Evolutionary conservation across 2,797 vertebrate species (phyloP).

Genomic region (Natrix natrix): DNA sequence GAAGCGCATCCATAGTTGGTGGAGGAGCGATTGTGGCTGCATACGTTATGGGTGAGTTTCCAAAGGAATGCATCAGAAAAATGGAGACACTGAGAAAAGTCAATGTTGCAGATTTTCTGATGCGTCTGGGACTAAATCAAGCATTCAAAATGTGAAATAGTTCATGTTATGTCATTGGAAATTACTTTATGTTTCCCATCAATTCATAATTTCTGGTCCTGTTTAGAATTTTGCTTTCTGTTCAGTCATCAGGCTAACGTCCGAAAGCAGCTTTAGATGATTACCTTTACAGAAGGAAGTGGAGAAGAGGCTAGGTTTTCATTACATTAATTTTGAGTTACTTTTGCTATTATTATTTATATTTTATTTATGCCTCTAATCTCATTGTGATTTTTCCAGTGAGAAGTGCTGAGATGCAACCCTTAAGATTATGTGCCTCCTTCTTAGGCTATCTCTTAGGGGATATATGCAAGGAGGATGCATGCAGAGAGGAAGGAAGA

Average conservation of each 20-base stretch:
- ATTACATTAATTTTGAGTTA: background rate
- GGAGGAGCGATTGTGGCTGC: background rate
- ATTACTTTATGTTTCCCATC: conserved; percentile 11
- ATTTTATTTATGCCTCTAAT: background rate
- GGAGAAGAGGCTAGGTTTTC: background rate
- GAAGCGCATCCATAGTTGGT: conserved; percentile 17
- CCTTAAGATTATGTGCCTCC: background rate
- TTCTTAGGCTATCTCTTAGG: background rate
- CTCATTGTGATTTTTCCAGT: background rate
- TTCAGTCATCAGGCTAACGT: background rate
- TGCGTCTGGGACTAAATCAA: conserved; percentile 19
- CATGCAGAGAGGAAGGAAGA: background rate
- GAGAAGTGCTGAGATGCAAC: background rate
- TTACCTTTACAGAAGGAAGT: background rate
- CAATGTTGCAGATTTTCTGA: conserved; percentile 10
- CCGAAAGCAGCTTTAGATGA: background rate
- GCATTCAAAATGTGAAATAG: background rate
- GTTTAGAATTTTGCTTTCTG: background rate
- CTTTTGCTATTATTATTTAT: background rate
- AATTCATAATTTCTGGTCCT: conserved; percentile 2
- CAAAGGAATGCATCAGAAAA: background rate
- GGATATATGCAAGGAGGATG: background rate
- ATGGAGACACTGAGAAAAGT: conserved; percentile 1
- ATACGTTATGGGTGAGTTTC: background rate
- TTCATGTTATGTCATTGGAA: background rate